These are phyloP conservation scores for Corapipo altera DNA, from an alignment of 2,113 vertebrate genomes.

Conservation along the genomic window DNA sequence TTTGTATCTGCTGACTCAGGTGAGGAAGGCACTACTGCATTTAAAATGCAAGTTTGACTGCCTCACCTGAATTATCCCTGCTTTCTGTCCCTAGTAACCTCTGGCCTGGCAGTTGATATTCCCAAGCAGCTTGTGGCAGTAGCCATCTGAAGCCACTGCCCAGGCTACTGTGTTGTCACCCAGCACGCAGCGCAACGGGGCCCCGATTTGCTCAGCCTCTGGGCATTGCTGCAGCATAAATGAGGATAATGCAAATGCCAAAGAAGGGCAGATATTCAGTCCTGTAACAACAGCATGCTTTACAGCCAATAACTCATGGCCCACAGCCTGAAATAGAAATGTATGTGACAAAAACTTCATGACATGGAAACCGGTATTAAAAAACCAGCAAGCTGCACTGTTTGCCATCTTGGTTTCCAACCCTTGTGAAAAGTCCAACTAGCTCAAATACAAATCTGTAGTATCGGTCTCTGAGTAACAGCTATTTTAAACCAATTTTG, in stretches of 20 bases:
- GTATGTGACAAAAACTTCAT: neutral
- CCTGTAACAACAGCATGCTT: neutral
- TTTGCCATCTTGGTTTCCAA: neutral
- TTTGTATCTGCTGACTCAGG: neutral
- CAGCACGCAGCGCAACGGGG: fast-evolving
- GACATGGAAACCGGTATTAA: neutral
- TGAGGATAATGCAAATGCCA: neutral
- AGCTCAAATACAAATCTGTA: conserved; percentile 18
- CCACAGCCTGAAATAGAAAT: neutral
- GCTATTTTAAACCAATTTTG: conserved; percentile 39
- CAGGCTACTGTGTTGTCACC: neutral
- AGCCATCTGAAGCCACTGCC: neutral
- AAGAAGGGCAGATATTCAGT: neutral
- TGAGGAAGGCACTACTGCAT: neutral
- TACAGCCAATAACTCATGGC: fast-evolving
- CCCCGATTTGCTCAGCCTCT: neutral
- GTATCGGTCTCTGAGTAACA: neutral
- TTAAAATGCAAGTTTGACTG: neutral
- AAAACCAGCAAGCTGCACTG: neutral
- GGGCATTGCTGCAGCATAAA: neutral
- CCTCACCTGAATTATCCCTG: neutral
- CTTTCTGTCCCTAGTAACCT: neutral
- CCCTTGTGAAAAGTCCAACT: neutral
- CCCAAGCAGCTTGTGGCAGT: neutral
- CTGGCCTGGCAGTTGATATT: neutral